Evolutionary conservation across 2,113 vertebrate genomes (phyloP), one percentile per base, ranked within the genome.

Genomic region (Aix galericulata): DNA sequence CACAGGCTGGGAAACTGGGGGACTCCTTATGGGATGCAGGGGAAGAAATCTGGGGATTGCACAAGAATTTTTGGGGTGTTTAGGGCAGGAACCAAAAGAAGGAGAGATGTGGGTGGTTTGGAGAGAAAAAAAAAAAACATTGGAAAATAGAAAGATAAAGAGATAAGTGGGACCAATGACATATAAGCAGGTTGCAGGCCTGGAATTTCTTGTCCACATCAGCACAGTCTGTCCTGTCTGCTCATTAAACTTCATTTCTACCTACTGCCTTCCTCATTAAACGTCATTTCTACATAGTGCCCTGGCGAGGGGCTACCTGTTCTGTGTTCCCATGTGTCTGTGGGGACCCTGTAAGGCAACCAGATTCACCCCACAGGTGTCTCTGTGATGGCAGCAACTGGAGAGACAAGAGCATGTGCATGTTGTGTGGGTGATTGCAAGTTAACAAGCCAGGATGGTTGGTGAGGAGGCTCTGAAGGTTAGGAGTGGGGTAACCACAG

Each of bases 261-360:
- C 40, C 5, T 16, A 31, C 5, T 62, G 25, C 22, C 31, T 18
- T 48, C 46, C 40, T 80, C 26, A 50, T 63, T 50, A 50, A 84
- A 74, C 17, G 20, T 20, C 29, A 42, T 42, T 73, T 83, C 60
- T 42, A 34, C 40, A 4, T 16, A 26, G 5, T 62, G 17, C 22
- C 31, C 16, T 17, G 9, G 17, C 34, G 17, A 63, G 21, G 17
- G 26, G 9, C 11, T 80, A 32, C 36, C 11, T 40, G 0, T 29
- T 72, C 36, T 46, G 18, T 0, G 0, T 25, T 11, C 3, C 7
- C 11, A 4, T 9, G 16, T 73, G 60, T 16, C 3, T 22, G 3
- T 1, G 29, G 66, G 4, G 8, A 18, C 25, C 34, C 52, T 13
- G 17, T 31, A 42, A 18, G 22, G 44, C 20, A 44, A 53, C 58